phyloP scores from a whole-genome alignment of 2,113 vertebrate species.

The Vombatus ursinus region DNA sequence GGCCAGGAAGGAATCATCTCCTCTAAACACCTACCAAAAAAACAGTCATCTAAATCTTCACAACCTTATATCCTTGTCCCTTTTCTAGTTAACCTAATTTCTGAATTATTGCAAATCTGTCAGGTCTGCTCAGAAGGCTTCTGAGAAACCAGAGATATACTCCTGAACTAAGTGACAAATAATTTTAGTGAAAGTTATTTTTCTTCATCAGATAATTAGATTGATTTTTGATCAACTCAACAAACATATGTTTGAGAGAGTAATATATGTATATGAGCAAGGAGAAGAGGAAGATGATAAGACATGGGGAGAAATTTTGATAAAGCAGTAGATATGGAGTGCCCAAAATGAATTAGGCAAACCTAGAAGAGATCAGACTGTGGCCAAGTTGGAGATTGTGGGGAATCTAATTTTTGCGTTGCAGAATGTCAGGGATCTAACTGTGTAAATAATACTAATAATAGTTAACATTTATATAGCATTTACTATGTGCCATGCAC shows the following conservation, averaged over 20 bases:
- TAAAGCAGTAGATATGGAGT: neutral
- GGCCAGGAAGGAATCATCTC: neutral
- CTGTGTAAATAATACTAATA: too few relatives aligned
- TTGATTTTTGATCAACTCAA: neutral
- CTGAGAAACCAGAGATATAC: neutral
- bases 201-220: too few relatives aligned
- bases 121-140: neutral
- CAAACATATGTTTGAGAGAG: neutral
- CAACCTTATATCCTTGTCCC: neutral
- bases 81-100: neutral
- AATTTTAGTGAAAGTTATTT: too few relatives aligned
- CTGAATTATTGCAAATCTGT: neutral
- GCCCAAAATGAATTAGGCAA: neutral
- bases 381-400: neutral
- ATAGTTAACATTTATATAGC: neutral
- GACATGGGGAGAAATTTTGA: neutral
- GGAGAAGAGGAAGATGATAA: neutral
- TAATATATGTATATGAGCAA: neutral
- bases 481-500: neutral
- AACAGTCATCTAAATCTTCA: neutral
- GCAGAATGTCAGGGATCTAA: neutral
- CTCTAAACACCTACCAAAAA: neutral
- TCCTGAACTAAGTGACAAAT: neutral
- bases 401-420: neutral
- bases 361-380: neutral